A percentile compares a stretch with the other conserved stretches of the same genome.
Evolutionary conservation across 2,888 invertebrate genomes (phyloP).

Genomic region (Endotricha flammealis): DNA sequence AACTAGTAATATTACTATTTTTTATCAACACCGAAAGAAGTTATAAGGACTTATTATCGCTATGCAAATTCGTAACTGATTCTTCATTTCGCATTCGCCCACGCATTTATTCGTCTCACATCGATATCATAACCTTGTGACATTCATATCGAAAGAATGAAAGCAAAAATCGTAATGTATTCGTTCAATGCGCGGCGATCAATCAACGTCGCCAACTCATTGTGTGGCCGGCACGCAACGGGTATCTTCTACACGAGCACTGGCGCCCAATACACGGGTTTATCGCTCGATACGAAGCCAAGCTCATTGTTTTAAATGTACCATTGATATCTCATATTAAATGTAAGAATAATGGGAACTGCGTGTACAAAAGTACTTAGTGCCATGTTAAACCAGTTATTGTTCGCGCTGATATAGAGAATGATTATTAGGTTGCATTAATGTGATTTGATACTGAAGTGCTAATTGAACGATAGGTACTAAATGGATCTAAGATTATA

Average conservation of each 20-base stretch:
- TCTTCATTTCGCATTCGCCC: conserved; percentile 17
- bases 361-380: too few species aligned
- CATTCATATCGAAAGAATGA: conserved; percentile 73
- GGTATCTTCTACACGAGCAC: conserved; percentile 41
- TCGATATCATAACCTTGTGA: conserved; percentile 77
- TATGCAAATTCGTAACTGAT: conserved; percentile 11
- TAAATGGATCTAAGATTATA: too few species aligned
- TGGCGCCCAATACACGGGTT: conserved; percentile 48
- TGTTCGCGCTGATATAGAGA: too few species aligned
- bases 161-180: conserved; percentile 78
- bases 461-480: too few species aligned
- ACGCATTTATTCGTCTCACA: conserved; percentile 37
- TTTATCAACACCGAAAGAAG: too few species aligned
- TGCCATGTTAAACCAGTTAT: too few species aligned
- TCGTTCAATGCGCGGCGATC: conserved; percentile 72
- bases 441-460: too few species aligned
- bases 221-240: conserved; percentile 75
- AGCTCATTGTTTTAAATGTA: background rate
- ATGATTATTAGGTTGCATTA: too few species aligned
- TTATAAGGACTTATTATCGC: too few species aligned
- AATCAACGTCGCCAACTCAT: conserved; percentile 73
- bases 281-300: conserved; percentile 54
- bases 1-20: too few species aligned
- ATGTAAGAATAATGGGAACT: too few species aligned
- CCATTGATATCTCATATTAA: too few species aligned